Conservation (phyloP, 1,140 invertebrate genomes). For the Episyrphus balteatus region DNA sequence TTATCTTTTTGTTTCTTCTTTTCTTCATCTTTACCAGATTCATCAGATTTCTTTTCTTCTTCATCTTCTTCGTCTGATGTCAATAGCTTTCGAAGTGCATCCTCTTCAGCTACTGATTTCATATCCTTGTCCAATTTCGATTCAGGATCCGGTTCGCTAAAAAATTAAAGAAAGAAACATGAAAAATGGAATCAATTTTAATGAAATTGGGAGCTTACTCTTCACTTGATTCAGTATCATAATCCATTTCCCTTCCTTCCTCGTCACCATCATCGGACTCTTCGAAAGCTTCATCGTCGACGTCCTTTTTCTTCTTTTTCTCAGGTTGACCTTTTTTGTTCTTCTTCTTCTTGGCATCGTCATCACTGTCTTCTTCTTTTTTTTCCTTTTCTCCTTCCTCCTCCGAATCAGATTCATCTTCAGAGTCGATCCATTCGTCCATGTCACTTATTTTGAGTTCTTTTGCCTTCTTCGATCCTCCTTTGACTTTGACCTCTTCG, state of each 20-base stretch:
- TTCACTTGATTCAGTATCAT: slow-evolving; percentile 73
- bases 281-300: slow-evolving; percentile 82
- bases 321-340: slow-evolving; percentile 46
- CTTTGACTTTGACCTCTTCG: slow-evolving; percentile 36
- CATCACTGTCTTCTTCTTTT: slow-evolving; percentile 56
- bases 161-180: slow-evolving; percentile 14
- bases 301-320: slow-evolving; percentile 63
- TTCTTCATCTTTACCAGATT: slow-evolving; percentile 45
- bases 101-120: slow-evolving; percentile 82
- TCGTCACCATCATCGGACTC: slow-evolving; percentile 95
- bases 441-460: slow-evolving; percentile 84
- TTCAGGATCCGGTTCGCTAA: slow-evolving; percentile 64
- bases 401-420: slow-evolving; percentile 55
- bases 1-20: slow-evolving; percentile 52
- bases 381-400: slow-evolving; percentile 50
- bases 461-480: slow-evolving; percentile 41
- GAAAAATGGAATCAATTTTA: background rate
- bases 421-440: slow-evolving; percentile 86
- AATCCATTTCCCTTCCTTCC: slow-evolving; percentile 82
- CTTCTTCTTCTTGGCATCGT: slow-evolving; percentile 53
- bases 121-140: slow-evolving; percentile 58
- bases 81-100: slow-evolving; percentile 69
- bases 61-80: slow-evolving; percentile 85
- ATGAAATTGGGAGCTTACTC: slow-evolving; percentile 41
- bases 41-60: slow-evolving; percentile 55